A percentile compares a stretch with the other conserved stretches of the same genome.
phyloP scores from a whole-genome alignment of 2,797 vertebrate species.

The Sparidentex hasta region DNA sequence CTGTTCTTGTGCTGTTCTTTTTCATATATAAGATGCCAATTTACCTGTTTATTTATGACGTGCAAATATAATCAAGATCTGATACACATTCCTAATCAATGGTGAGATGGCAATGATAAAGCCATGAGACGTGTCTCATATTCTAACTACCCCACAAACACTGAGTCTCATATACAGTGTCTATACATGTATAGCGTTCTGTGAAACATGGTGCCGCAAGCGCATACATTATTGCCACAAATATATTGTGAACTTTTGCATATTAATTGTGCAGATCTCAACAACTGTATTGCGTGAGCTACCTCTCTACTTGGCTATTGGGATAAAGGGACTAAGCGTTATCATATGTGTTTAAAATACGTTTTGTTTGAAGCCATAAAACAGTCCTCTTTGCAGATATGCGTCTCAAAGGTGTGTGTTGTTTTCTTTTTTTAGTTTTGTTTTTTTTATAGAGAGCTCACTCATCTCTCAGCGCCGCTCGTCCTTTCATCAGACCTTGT shows the following conservation, averaged over 20 bases:
- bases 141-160: conserved; percentile 68
- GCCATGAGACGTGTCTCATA: conserved; percentile 56
- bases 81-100: conserved; percentile 30
- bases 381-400: conserved; percentile 53
- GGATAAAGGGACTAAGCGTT: conserved; percentile 80
- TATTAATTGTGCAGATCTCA: conserved; percentile 83
- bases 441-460: conserved; percentile 39
- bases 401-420: conserved; percentile 58
- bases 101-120: conserved; percentile 60
- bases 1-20: conserved; percentile 18
- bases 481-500: conserved; percentile 22
- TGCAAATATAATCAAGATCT: conserved; percentile 59
- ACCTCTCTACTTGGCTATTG: conserved; percentile 79
- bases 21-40: conserved; percentile 28
- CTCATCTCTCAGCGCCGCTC: conserved; percentile 20
- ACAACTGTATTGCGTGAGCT: conserved; percentile 80
- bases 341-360: conserved; percentile 67
- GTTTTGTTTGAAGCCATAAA: conserved; percentile 62
- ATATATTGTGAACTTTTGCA: conserved; percentile 84
- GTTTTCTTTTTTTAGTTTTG: neutral
- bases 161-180: conserved; percentile 67
- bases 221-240: conserved; percentile 87
- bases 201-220: conserved; percentile 74
- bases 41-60: conserved; percentile 30
- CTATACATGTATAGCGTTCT: conserved; percentile 59